Percentiles rank a stretch among this genome's conserved stretches.
Evolutionary conservation across 2,797 vertebrate genomes (phyloP).

Genomic region (Ptychadena robeensis): DNA sequence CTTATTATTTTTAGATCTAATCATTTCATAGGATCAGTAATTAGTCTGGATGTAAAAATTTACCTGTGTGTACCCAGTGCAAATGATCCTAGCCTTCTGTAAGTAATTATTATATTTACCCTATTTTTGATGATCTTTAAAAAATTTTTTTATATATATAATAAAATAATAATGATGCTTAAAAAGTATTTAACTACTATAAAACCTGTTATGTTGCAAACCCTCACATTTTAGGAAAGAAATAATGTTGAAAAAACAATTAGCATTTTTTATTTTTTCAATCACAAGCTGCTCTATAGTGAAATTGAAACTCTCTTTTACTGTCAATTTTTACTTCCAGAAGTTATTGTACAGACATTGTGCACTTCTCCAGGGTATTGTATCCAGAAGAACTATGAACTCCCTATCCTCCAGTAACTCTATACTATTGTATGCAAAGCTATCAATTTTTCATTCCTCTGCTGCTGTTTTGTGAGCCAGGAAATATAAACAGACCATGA

Average conservation of each 20-base stretch:
- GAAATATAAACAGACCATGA: conserved; percentile 31
- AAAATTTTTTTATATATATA: too few species aligned
- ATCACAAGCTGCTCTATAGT: neutral
- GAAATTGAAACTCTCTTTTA: neutral
- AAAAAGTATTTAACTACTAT: neutral
- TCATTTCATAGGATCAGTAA: too few species aligned
- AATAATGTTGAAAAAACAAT: neutral
- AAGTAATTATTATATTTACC: too few species aligned
- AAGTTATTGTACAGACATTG: conserved; percentile 27
- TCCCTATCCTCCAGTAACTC: conserved; percentile 14
- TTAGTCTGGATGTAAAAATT: too few species aligned
- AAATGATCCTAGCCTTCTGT: too few species aligned
- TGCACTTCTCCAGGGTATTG: conserved; percentile 11
- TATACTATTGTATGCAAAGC: conserved; percentile 5
- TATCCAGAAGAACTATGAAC: conserved; percentile 8
- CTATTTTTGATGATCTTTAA: too few species aligned
- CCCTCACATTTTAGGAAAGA: neutral
- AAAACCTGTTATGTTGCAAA: neutral
- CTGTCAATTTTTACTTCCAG: neutral
- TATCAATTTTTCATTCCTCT: conserved; percentile 37
- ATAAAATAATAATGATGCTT: neutral
- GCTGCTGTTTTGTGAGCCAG: conserved; percentile 25
- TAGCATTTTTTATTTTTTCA: too few species aligned
- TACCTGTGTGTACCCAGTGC: too few species aligned
- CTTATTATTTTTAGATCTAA: too few species aligned